Base-by-base conservation (phyloP, 2,797 vertebrate genomes). In the Nannoperca obscura region DNA sequence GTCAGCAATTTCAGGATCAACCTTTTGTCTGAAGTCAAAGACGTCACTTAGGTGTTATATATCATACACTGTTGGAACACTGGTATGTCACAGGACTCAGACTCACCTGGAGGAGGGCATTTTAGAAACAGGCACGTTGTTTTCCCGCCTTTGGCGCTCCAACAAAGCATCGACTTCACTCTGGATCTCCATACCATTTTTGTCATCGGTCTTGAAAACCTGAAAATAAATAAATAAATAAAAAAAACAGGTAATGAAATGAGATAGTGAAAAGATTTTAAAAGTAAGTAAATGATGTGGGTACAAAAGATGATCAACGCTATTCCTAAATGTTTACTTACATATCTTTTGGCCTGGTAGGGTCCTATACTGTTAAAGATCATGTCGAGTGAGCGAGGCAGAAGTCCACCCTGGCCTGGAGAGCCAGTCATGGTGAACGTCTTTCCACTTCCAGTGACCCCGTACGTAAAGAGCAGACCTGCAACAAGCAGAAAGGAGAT, bases 391-490 rank as follows among this genome's bases (percentile, higher is more conserved):
- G 96, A 97, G 0, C 97, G 97, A 0, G 98, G 98, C 40, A 99
- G 96, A 42, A 99, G 96, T 2, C 98, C 98, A 40, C 97, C 98
- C 0, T 95, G 96, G 0, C 98, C 98, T 0, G 97, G 96, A 11
- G 97, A 97, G 0, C 98, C 98, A 0, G 97, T 98, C 98, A 99
- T 99, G 8, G 97, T 99, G 79, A 96, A 95, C 0, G 98, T 99
- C 87, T 99, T 99, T 19, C 98, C 98, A 20, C 98, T 99, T 78
- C 98, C 98, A 0, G 98, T 99, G 78, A 99, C 98, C 0, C 98
- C 97, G 0, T 99, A 99, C 0, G 98, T 99, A 40, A 99, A 99
- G 40, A 99, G 96, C 30, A 99, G 94, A 63, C 98, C 98, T 99
- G 83, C 60, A 77, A 79, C 32, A 87, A 63, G 22, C 2, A 75